A percentile compares a stretch with the other conserved stretches of the same genome.
phyloP scores from a whole-genome alignment of 1,140 invertebrate species.

The Acromyrmex heyeri region DNA sequence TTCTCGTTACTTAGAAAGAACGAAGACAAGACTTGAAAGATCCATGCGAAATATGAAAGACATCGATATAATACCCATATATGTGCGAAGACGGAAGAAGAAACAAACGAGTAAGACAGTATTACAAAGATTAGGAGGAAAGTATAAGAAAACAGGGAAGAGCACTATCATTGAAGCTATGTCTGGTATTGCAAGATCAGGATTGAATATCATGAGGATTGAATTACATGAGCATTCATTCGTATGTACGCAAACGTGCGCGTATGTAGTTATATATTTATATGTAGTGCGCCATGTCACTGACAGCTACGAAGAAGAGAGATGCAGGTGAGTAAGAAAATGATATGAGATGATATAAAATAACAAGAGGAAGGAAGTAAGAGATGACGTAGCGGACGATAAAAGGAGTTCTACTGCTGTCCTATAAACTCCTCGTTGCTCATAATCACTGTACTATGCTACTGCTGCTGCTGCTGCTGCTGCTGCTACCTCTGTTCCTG shows the following conservation, averaged over 20 bases:
- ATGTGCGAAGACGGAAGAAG: not conserved
- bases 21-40: not conserved
- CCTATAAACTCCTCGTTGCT: too few relatives aligned
- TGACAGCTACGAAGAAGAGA: constrained; percentile 57
- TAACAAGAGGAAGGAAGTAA: constrained; percentile 22
- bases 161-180: constrained; percentile 66
- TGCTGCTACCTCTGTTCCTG: too few relatives aligned
- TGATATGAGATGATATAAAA: constrained; percentile 16
- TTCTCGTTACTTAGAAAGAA: not conserved
- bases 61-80: not conserved
- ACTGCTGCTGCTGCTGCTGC: too few relatives aligned
- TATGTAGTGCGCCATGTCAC: constrained; percentile 32
- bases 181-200: constrained; percentile 32
- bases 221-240: constrained; percentile 13
- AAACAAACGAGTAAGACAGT: not conserved
- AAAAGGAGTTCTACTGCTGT: constrained; percentile 55
- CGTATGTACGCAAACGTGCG: not conserved
- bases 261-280: not conserved
- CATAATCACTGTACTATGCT: too few relatives aligned
- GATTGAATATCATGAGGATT: constrained; percentile 19
- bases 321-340: constrained; percentile 53
- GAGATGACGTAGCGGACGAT: constrained; percentile 25
- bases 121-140: not conserved
- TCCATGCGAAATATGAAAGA: not conserved
- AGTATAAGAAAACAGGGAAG: constrained; percentile 55